Base-by-base conservation (phyloP, 2,888 invertebrate genomes). In the Hetaerina titia region DNA sequence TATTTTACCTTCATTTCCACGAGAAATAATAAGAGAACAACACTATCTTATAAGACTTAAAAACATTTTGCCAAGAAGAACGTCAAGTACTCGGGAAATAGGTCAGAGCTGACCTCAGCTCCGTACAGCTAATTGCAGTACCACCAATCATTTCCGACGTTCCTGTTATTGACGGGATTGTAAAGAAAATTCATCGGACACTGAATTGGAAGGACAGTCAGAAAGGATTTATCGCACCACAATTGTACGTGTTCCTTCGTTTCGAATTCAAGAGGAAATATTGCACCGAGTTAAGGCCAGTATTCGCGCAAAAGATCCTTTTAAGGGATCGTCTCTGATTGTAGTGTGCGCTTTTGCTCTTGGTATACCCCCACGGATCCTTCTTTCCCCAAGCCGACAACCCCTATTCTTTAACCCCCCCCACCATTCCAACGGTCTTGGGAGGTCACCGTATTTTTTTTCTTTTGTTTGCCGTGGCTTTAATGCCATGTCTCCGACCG, bases 171-270 rank as follows among this genome's bases (percentile, higher is more conserved):
- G 81, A 31, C 19, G 69, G 7, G 7, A 22, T 2, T 69, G 19
- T 25, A 81, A 81, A 31, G 81, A 13, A 13, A 31, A 81, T 13
- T 9, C 2, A 19, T 0, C 31, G 81, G 81, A 19, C 81, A 31
- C 31, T 5, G 81, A 81, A 81, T 31, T 81, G 81, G 81, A 81
- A 13, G 31, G 25, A 81, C 11, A 31, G 8, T 7, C 69, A n/a
- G 69, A n/a, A n/a, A 81, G 81, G 81, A 81, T 81, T 81, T 81
- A 81, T 31, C 81, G 31, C 81, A 15, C 81, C 31, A n/a, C 81
- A 81, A 31, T 81, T 81, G 81, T n/a, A n/a, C 22, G 22, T 81
- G 13, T 31, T 31, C 31, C 81, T 31, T 81, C 6, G 31, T 31
- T 81, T 81, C 25, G 31, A 8, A 81, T 81, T 81, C 81, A 81